Base-by-base conservation (phyloP, 2,888 invertebrate species). In the Disparrhopalites patrizii region DNA sequence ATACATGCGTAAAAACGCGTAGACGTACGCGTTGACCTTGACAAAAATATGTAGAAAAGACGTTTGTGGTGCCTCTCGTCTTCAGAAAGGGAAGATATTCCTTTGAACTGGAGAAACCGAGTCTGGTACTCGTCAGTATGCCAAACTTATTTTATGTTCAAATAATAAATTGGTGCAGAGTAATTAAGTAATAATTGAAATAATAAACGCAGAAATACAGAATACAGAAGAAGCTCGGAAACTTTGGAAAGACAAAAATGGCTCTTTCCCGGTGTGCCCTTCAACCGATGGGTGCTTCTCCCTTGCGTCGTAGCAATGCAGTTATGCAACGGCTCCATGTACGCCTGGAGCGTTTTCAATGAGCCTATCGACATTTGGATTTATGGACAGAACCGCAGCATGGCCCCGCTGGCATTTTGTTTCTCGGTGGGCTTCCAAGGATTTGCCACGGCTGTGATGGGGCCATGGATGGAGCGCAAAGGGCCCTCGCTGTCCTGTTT, bases 301-400 rank as follows among this genome's bases (percentile, higher is more conserved):
- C 73, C 73, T 1, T 71, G 71, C 7, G 73, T 71, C 8, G 61
- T 73, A 13, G 25, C 70, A 8, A 56, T 72, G 10, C 73, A 73
- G 31, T 70, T 73, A 28, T 70, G 70, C 31, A 67, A 67, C 40
- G 74, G 74, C 2, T 73, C 73, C 8, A 40, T 74, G 33, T 74
- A 74, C 51, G 68, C 74, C 3, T 74, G 72, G 72, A 72, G 71
- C 27, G 71, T 73, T 7, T 72, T 74, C 58, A 74, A 74, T 60
- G 70, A 69, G 28, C 71, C 72, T 2, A 71, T 74, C 31, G 74
- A 74, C 43, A 30, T 31, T 0, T 65, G 56, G 8, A 67, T 74
- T 18, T 70, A 67, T 38, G 70, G 68, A n/a, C 30, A 69, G 1
- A 69, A 66, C n/a, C 27, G 36, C 3, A 70, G 67, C 27, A 64